Conservation (phyloP, 1,140 invertebrate species). For the Contarinia nasturtii region DNA sequence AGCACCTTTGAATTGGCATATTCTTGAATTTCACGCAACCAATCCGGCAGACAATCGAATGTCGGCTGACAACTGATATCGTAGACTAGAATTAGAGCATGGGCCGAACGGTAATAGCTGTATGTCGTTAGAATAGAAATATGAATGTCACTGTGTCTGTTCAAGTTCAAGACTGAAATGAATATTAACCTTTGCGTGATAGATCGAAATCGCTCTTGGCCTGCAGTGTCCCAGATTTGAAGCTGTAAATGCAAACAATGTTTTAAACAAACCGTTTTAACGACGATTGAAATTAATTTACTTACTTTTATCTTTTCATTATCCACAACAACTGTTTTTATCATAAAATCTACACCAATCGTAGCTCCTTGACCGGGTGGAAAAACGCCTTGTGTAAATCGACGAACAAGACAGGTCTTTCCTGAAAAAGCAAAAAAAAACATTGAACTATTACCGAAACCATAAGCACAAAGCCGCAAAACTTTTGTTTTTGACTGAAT, state of each 20-base stretch:
- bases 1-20: conserved; percentile 90
- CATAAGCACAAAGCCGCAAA: no score
- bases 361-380: conserved; percentile 95
- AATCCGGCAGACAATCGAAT: conserved; percentile 89
- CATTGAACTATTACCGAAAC: no score
- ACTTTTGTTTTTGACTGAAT: no score
- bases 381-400: conserved; percentile 84
- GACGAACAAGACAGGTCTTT: conserved; percentile 79
- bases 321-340: conserved; percentile 95
- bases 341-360: conserved; percentile 99
- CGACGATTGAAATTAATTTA: conserved; percentile 5
- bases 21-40: conserved; percentile 90
- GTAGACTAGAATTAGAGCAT: conserved; percentile 92
- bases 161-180: conserved; percentile 24
- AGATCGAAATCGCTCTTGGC: conserved; percentile 92
- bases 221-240: conserved; percentile 78
- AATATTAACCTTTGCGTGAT: conserved; percentile 5
- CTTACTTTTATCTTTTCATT: conserved; percentile 94
- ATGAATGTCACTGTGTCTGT: conserved; percentile 95
- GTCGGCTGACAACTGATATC: conserved; percentile 94
- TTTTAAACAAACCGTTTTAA: neutral
- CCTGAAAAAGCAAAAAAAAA: no score
- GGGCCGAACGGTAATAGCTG: conserved; percentile 93
- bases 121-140: no score
- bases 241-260: conserved; percentile 34